phyloP scores from a whole-genome alignment of 2,113 vertebrate genomes.

The Scortum barcoo region DNA sequence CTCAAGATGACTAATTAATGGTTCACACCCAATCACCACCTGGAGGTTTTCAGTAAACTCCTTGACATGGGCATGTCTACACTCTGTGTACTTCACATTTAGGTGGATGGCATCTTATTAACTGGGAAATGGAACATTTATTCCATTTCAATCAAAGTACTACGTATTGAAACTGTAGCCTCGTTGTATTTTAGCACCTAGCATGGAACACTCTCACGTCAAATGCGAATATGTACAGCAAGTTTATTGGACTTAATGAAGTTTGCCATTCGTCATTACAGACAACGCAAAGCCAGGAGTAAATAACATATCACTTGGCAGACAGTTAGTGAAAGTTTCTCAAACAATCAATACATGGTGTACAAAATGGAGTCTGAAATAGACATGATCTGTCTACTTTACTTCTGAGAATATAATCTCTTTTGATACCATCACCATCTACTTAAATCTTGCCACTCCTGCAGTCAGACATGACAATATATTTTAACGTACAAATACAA shows the following conservation, averaged over 20 bases:
- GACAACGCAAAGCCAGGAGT: slow-evolving; percentile 56
- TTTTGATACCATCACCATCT: slow-evolving; percentile 28
- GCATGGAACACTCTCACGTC: background rate
- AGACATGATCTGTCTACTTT: slow-evolving; percentile 31
- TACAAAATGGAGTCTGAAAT: slow-evolving; percentile 68
- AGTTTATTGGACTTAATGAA: slow-evolving; percentile 76
- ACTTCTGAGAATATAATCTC: slow-evolving; percentile 47
- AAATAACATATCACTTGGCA: slow-evolving; percentile 47
- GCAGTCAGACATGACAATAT: slow-evolving; percentile 50
- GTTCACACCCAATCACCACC: background rate
- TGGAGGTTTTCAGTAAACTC: too few relatives aligned
- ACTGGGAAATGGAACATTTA: background rate
- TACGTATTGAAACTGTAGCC: background rate
- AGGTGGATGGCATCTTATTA: background rate
- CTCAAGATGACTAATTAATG: background rate
- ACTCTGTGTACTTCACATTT: background rate
- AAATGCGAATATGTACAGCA: slow-evolving; percentile 76
- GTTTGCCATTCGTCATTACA: slow-evolving; percentile 51
- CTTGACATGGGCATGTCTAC: too few relatives aligned
- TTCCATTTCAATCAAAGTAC: background rate
- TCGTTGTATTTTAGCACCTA: background rate
- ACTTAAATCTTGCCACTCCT: slow-evolving; percentile 34
- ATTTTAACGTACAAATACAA: slow-evolving; percentile 77
- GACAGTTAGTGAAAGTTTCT: slow-evolving; percentile 44
- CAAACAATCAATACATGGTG: slow-evolving; percentile 46